A percentile compares a stretch with the other conserved stretches of the same genome.
These are phyloP conservation scores for Sander lucioperca DNA, from an alignment of 2,113 vertebrate species.

Conservation along the genomic window DNA sequence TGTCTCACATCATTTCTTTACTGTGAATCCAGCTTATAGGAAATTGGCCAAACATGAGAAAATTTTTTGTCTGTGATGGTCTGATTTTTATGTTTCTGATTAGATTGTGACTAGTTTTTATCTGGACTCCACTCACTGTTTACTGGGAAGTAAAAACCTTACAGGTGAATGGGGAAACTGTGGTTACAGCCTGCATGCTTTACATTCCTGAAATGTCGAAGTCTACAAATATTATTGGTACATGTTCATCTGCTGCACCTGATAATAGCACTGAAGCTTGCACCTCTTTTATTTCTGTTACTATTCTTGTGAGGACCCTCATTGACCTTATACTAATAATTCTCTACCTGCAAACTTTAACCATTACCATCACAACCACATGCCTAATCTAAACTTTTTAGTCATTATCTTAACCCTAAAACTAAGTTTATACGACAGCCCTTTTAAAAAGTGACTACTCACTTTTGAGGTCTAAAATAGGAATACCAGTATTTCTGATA, in stretches of 20 bases:
- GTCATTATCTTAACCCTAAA: too few species aligned
- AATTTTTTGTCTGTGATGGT: background rate
- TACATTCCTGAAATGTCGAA: conserved; percentile 59
- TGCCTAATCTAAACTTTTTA: background rate
- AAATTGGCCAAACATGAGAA: background rate
- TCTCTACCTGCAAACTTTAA: background rate
- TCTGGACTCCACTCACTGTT: conserved; percentile 38
- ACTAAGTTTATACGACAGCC: too few species aligned
- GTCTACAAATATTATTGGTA: conserved; percentile 77
- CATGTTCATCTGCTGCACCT: conserved; percentile 60
- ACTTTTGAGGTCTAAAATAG: too few species aligned
- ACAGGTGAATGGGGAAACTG: conserved; percentile 65
- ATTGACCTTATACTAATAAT: background rate
- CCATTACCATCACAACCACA: background rate
- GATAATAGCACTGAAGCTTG: conserved; percentile 49
- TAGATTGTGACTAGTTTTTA: conserved; percentile 36
- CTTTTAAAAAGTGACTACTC: too few species aligned
- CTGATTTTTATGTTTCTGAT: conserved; percentile 15
- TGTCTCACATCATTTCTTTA: background rate
- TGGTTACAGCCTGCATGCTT: conserved; percentile 54
- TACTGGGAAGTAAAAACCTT: conserved; percentile 5
- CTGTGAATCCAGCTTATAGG: background rate
- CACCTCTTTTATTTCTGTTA: conserved; percentile 15
- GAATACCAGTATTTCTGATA: too few species aligned
- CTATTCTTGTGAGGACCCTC: background rate